Percentiles rank a stretch among this genome's conserved stretches.
Evolutionary conservation across 2,113 vertebrate genomes (phyloP).

Genomic region (Misgurnus mizolepis): DNA sequence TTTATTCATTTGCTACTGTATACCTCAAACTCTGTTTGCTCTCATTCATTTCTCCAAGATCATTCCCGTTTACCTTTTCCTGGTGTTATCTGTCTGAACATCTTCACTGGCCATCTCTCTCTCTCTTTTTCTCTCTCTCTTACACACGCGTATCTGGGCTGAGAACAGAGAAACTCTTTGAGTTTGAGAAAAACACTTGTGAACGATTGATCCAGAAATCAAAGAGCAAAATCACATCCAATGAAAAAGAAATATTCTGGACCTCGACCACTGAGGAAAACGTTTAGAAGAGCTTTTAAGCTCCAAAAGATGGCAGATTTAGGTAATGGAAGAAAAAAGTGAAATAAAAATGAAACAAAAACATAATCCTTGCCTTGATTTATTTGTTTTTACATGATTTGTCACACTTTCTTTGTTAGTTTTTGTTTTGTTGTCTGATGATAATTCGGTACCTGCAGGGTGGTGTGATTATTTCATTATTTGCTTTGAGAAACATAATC

Average conservation of each 20-base stretch:
- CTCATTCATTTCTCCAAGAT: conserved; percentile 16
- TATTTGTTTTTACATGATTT: conserved; percentile 5
- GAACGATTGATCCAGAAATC: conserved; percentile 69
- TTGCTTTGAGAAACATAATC: conserved; percentile 21
- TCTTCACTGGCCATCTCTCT: conserved; percentile 31
- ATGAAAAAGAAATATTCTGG: conserved; percentile 51
- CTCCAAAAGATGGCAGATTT: background rate
- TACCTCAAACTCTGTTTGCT: conserved; percentile 64
- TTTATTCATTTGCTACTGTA: conserved; percentile 64
- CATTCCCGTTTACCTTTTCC: conserved; percentile 15
- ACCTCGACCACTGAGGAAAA: background rate
- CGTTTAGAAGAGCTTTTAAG: background rate
- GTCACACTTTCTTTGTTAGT: background rate
- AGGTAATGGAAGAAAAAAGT: background rate
- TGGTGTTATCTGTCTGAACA: background rate
- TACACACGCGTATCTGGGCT: background rate
- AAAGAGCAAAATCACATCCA: conserved; percentile 63
- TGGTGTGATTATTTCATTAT: conserved; percentile 11
- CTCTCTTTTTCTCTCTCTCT: background rate
- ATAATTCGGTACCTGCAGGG: conserved; percentile 2
- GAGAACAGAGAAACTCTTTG: conserved; percentile 38
- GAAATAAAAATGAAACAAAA: background rate
- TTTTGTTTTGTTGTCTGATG: background rate
- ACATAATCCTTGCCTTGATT: background rate
- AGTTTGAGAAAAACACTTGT: conserved; percentile 66